A percentile compares a stretch with the other conserved stretches of the same genome.
Evolutionary conservation across 1,140 invertebrate species (phyloP).

Genomic region (Vanessa tameamea): DNA sequence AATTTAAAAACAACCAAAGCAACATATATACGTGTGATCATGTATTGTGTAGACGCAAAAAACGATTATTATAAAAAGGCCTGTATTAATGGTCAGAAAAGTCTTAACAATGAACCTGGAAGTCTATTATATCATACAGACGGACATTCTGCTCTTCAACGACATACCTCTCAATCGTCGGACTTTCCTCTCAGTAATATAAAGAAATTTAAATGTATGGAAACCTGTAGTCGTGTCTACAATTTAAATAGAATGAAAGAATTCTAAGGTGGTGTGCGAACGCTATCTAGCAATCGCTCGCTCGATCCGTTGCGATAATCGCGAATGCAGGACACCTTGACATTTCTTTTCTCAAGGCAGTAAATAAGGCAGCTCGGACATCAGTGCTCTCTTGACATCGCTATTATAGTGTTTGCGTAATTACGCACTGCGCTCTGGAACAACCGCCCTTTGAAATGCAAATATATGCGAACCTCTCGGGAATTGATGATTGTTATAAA

Average conservation of each 20-base stretch:
- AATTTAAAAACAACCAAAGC: background rate
- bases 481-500: conserved; percentile 56
- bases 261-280: conserved; percentile 42
- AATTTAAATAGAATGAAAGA: conserved; percentile 52
- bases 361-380: conserved; percentile 55
- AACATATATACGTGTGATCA: background rate
- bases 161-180: conserved; percentile 7
- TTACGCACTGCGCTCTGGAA: conserved; percentile 49
- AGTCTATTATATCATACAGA: conserved; percentile 34
- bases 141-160: conserved; percentile 28
- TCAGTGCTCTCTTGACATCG: conserved; percentile 45
- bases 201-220: conserved; percentile 28
- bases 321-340: conserved; percentile 54
- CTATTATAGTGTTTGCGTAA: conserved; percentile 71
- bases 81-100: conserved; percentile 36
- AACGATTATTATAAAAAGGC: conserved; percentile 26
- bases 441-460: conserved; percentile 55
- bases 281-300: conserved; percentile 50
- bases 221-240: conserved; percentile 40
- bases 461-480: conserved; percentile 51
- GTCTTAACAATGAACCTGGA: conserved; percentile 34
- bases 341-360: conserved; percentile 64
- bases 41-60: conserved; percentile 25
- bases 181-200: background rate
- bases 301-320: conserved; percentile 64